Evolutionary conservation across 2,113 vertebrate genomes (phyloP).

Genomic region (Gallinago paraguaiae): DNA sequence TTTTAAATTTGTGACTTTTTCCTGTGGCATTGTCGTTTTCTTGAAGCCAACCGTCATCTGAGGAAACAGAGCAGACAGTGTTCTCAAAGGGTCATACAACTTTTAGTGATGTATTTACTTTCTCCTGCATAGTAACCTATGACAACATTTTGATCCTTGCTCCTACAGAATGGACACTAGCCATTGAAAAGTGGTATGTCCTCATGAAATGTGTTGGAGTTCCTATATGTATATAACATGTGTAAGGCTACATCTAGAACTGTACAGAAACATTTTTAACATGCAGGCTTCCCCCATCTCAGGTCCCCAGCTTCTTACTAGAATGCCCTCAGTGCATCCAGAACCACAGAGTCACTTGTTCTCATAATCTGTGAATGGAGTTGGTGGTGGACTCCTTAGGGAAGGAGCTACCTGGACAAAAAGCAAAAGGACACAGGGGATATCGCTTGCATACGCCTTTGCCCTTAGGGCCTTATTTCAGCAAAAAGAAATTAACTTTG

Average conservation of each 20-base stretch:
- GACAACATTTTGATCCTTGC: neutral
- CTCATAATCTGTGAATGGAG: fast-evolving
- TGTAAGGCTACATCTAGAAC: neutral
- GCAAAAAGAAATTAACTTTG: neutral
- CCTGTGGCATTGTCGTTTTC: neutral
- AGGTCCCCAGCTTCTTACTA: neutral
- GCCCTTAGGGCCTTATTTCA: neutral
- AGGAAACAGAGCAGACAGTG: neutral
- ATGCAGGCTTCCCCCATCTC: neutral
- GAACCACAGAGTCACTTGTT: neutral
- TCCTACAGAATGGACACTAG: neutral
- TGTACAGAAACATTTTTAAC: neutral
- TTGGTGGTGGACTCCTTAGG: neutral
- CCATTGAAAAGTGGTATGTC: neutral
- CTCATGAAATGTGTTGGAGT: neutral
- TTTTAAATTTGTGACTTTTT: neutral
- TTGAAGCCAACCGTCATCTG: neutral
- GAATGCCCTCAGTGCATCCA: fast-evolving
- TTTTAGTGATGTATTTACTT: neutral
- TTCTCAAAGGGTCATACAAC: neutral
- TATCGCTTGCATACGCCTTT: neutral
- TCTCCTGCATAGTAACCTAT: neutral
- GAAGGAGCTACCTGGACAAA: neutral
- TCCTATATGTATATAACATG: fast-evolving
- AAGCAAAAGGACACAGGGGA: neutral